Evolutionary conservation across 2,888 invertebrate species (phyloP).

Genomic region (Lithosia quadra): DNA sequence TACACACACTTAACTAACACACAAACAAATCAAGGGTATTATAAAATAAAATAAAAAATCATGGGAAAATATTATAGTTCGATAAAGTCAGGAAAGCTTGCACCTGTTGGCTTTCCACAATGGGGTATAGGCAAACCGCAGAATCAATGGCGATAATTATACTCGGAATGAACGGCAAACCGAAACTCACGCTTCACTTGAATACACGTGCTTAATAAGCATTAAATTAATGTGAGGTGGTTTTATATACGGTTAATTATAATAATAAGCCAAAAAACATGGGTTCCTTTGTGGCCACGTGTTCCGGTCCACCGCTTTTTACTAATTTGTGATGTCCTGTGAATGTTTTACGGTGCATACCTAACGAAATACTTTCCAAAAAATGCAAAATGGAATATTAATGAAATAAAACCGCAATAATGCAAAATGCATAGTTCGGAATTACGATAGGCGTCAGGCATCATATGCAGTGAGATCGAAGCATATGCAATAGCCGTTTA

Average conservation of each 20-base stretch:
- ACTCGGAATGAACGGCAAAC: constrained; percentile 68
- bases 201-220: constrained; percentile 83
- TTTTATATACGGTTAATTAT: constrained; percentile 84
- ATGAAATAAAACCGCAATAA: constrained; percentile 58
- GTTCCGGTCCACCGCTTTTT: constrained; percentile 73
- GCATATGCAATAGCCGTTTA: constrained; percentile 75
- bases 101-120: constrained; percentile 69
- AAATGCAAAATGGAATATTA: constrained; percentile 38
- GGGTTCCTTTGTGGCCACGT: constrained; percentile 70
- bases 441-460: constrained; percentile 55
- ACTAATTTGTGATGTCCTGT: constrained; percentile 85
- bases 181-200: constrained; percentile 71
- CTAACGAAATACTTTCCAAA: constrained; percentile 17
- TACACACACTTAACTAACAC: background rate
- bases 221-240: constrained; percentile 81
- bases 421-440: constrained; percentile 57
- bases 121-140: constrained; percentile 67
- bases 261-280: constrained; percentile 78
- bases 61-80: constrained; percentile 54
- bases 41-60: constrained; percentile 25
- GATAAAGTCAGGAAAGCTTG: constrained; percentile 31
- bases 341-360: constrained; percentile 41
- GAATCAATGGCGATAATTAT: constrained; percentile 85
- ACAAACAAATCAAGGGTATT: background rate
- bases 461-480: constrained; percentile 45